phyloP scores from a whole-genome alignment of 1,140 invertebrate species.

The Euura saliciscinereae region DNA sequence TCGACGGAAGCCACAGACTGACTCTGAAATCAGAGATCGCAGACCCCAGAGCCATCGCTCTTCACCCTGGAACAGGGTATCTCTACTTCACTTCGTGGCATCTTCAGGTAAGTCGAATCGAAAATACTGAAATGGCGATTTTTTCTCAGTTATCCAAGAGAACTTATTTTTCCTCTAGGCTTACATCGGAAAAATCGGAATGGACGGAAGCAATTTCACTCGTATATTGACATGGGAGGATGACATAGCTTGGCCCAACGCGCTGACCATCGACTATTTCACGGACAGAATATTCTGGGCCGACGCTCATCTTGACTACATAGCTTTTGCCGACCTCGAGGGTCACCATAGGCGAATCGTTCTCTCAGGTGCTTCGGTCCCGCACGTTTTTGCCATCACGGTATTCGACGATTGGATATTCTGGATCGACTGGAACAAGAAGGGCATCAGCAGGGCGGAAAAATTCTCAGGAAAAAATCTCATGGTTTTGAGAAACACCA shows the following conservation, averaged over 20 bases:
- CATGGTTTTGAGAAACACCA: conserved; percentile 85
- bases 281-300: conserved; percentile 95
- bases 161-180: conserved; percentile 63
- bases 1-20: conserved; percentile 90
- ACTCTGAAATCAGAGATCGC: conserved; percentile 87
- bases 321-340: conserved; percentile 91
- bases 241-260: conserved; percentile 98
- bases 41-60: conserved; percentile 92
- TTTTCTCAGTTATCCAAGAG: conserved; percentile 1
- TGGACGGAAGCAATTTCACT: conserved; percentile 94
- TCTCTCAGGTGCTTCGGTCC: conserved; percentile 79
- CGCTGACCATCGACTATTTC: conserved; percentile 95
- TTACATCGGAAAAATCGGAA: conserved; percentile 96
- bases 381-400: conserved; percentile 93
- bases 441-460: conserved; percentile 83
- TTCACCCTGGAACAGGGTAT: conserved; percentile 94
- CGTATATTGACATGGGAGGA: conserved; percentile 90
- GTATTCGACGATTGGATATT: conserved; percentile 95
- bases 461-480: conserved; percentile 86
- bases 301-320: conserved; percentile 98
- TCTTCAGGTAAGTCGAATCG: conserved; percentile 62
- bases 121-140: background rate
- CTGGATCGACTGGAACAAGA: conserved; percentile 99
- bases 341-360: conserved; percentile 85
- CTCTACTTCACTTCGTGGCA: conserved; percentile 97